Base-by-base conservation (phyloP, 2,888 invertebrate genomes). In the Chromoteleia sp. region DNA sequence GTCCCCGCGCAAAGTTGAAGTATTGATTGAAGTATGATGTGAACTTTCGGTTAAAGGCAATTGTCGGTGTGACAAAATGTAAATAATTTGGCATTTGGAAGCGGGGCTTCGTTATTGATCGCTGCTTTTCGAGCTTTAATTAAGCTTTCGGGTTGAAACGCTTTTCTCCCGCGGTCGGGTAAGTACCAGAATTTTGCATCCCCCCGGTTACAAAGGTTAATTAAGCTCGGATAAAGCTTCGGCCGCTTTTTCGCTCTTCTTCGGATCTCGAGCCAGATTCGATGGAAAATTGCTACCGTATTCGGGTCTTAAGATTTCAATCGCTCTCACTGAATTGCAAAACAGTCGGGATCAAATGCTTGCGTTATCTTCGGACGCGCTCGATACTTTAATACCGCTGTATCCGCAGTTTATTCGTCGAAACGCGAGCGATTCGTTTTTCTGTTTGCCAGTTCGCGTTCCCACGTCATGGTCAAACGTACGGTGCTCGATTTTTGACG, bases 101-200 rank as follows among this genome's bases (percentile, higher is more conserved):
- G 45, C 30, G 14, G 14, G 10, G 50, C 21, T 63, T 36, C 50
- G 30, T 43, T 43, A 75, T 41, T 50, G 58, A 75, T 75, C 50
- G 75, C 36, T 61, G 59, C 76, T 17, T 76, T 78, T 78, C 41
- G 58, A 58, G 58, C 52, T 65, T 79, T 79, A 73, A 79, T 79
- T 79, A 73, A 79, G 73, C 67, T 71, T 79, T 73, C 58, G 56
- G 67, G 39, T 58, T 10, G 56, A 45, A 68, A 76, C 45, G 33
- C 58, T 67, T 73, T 78, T 65, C 65, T 21, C 29, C 19, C 30
- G 67, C 41, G 73, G 67, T 73, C 41, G 71, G 67, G 36, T 43
- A 50, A 73, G 78, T 50, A 67, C 50, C 52, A 48, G 78, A 59
- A 78, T 45, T 68, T 30, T 17, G 39, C 48, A 58, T 61, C 76